Conservation (phyloP, 2,797 vertebrate genomes). For the Poeciliopsis turneri region DNA sequence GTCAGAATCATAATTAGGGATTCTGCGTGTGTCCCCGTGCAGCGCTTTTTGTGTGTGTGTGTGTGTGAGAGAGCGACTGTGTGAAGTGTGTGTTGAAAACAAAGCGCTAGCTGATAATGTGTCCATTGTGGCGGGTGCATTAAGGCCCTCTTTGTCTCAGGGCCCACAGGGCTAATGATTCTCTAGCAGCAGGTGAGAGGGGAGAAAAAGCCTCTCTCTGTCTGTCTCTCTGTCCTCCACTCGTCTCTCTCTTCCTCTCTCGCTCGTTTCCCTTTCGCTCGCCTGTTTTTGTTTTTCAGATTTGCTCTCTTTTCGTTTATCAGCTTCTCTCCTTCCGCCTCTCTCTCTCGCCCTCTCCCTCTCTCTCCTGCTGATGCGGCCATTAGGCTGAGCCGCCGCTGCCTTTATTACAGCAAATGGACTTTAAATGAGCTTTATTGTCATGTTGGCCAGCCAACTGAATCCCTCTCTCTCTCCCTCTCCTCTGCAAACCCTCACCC, state of each 20-base stretch:
- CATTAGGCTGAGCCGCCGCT: slow-evolving; percentile 87
- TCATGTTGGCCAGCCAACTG: slow-evolving; percentile 89
- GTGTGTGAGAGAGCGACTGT: slow-evolving; percentile 63
- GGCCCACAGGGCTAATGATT: slow-evolving; percentile 96
- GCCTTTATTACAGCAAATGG: slow-evolving; percentile 96
- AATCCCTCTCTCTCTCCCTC: slow-evolving; percentile 84
- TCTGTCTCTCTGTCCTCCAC: slow-evolving; percentile 60
- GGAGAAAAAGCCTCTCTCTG: slow-evolving; percentile 79
- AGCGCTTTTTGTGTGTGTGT: slow-evolving; percentile 29
- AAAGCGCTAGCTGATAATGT: slow-evolving; percentile 88
- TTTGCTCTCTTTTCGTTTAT: slow-evolving; percentile 75
- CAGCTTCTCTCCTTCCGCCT: slow-evolving; percentile 65
- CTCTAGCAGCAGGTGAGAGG: slow-evolving; percentile 98
- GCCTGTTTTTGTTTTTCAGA: slow-evolving; percentile 73
- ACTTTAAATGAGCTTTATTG: slow-evolving; percentile 95
- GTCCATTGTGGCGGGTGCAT: slow-evolving; percentile 93
- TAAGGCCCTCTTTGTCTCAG: slow-evolving; percentile 93
- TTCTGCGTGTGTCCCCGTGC: slow-evolving; percentile 15
- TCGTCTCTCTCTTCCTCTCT: slow-evolving; percentile 67
- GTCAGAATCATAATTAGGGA: slow-evolving; percentile 68
- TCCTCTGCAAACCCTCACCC: slow-evolving; percentile 47
- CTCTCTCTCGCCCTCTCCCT: slow-evolving; percentile 68
- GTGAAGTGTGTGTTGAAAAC: slow-evolving; percentile 86
- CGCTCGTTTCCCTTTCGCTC: slow-evolving; percentile 60
- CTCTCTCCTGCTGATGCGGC: slow-evolving; percentile 92